These are phyloP conservation scores for Beaufortia kweichowensis DNA, from an alignment of 2,113 vertebrate species.

Conservation along the genomic window DNA sequence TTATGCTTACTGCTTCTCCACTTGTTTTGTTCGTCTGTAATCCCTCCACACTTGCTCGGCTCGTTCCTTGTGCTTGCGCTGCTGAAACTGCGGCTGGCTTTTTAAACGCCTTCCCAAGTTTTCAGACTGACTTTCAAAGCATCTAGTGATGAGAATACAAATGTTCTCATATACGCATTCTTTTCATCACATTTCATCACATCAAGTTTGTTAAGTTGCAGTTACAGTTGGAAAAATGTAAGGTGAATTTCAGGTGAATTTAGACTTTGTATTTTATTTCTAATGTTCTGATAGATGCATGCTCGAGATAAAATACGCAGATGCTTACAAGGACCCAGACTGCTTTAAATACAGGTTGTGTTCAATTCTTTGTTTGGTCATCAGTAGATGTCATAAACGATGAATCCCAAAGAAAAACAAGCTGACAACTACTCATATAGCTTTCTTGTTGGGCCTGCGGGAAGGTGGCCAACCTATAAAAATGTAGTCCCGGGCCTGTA, in stretches of 20 bases:
- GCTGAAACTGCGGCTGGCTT: slow-evolving; percentile 51
- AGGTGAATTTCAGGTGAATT: slow-evolving; percentile 28
- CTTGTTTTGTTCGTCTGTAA: slow-evolving; percentile 44
- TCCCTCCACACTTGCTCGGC: slow-evolving; percentile 38
- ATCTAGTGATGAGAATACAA: slow-evolving; percentile 29
- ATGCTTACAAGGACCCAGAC: too few species aligned
- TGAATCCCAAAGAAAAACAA: not conserved
- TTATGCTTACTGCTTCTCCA: slow-evolving; percentile 46
- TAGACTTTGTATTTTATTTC: slow-evolving; percentile 33
- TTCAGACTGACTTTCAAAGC: slow-evolving; percentile 50
- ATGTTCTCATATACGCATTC: slow-evolving; percentile 15
- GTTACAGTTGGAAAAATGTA: slow-evolving; percentile 9
- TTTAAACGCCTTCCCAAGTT: slow-evolving; percentile 36
- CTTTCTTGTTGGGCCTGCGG: not conserved
- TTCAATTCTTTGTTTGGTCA: not conserved
- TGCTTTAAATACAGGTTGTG: not conserved
- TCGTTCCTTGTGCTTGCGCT: slow-evolving; percentile 36
- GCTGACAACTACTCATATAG: not conserved
- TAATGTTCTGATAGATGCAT: too few species aligned
- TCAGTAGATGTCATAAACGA: not conserved
- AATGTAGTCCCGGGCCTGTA: slow-evolving; percentile 11
- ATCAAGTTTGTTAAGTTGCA: not conserved
- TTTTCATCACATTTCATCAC: slow-evolving; percentile 17
- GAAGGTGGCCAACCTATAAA: not conserved
- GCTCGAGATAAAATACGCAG: too few species aligned